These are phyloP conservation scores for Hydrolagus colliei DNA, from an alignment of 2,797 vertebrate species.

Conservation along the genomic window DNA sequence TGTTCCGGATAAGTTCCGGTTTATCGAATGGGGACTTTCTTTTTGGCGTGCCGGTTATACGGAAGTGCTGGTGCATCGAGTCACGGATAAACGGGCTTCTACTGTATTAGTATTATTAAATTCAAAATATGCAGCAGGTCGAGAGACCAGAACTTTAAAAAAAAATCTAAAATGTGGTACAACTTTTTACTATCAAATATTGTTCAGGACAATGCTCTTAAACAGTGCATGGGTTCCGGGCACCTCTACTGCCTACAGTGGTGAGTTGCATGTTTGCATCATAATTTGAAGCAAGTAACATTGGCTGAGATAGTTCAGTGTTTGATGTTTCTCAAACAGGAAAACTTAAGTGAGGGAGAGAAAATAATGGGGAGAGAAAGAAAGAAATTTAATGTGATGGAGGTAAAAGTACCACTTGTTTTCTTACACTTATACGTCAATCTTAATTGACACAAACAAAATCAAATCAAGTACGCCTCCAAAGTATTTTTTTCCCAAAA, in stretches of 20 bases:
- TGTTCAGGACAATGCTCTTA: neutral
- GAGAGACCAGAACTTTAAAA: neutral
- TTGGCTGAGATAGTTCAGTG: neutral
- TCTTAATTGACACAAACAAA: neutral
- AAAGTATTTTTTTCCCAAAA: neutral
- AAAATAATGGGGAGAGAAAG: neutral
- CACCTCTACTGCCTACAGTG: neutral
- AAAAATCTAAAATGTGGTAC: neutral
- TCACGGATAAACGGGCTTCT: no score
- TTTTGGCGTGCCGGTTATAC: no score
- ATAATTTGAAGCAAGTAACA: neutral
- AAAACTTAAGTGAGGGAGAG: neutral
- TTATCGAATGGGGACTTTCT: no score
- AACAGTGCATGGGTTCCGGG: neutral
- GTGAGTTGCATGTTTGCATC: neutral
- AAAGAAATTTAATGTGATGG: neutral
- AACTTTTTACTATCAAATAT: neutral
- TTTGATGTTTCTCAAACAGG: neutral
- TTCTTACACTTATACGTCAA: conserved; percentile 14
- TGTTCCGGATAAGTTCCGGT: no score
- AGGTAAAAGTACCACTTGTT: neutral
- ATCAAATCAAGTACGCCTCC: neutral
- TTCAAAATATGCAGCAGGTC: neutral
- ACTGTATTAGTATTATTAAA: neutral
- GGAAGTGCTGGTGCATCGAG: no score